These are phyloP conservation scores for Myotis lucifugus DNA, from an alignment of 2,113 vertebrate genomes.

Conservation along the genomic window DNA sequence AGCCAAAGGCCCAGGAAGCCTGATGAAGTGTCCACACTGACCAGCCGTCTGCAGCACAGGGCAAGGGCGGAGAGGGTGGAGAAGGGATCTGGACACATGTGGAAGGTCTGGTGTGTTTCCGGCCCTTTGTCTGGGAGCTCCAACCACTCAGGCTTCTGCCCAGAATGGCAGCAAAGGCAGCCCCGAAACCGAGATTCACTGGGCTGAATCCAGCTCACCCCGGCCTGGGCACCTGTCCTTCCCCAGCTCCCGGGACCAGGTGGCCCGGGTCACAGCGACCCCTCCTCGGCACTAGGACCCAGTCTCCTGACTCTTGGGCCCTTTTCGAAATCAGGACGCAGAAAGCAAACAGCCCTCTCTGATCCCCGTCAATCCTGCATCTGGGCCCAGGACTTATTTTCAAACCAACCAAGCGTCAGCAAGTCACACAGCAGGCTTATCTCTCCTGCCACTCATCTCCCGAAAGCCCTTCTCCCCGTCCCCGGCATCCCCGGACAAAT, in stretches of 20 bases:
- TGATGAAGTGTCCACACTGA: neutral
- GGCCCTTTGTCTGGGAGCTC: neutral
- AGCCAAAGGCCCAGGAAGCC: neutral
- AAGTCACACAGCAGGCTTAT: slow-evolving; percentile 80
- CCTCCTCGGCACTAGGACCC: slow-evolving; percentile 57
- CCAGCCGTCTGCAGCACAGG: neutral
- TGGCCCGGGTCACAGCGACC: neutral
- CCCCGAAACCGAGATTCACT: neutral
- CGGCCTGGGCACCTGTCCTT: neutral
- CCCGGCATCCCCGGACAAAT: slow-evolving; percentile 65
- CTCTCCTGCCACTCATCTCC: slow-evolving; percentile 77
- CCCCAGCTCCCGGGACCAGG: slow-evolving; percentile 6
- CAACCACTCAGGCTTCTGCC: neutral
- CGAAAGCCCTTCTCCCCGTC: slow-evolving; percentile 59
- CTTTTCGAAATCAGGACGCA: slow-evolving; percentile 62
- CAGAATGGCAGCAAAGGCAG: neutral
- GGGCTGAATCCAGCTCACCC: neutral
- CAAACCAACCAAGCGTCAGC: slow-evolving; percentile 76
- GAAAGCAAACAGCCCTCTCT: slow-evolving; percentile 60
- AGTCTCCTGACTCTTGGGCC: neutral
- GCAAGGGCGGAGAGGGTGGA: accelerated
- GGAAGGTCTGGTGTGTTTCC: accelerated
- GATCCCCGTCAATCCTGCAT: slow-evolving; percentile 70
- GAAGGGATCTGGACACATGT: accelerated
- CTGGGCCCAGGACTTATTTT: slow-evolving; percentile 77